phyloP scores from a whole-genome alignment of 2,888 invertebrate genomes.

The Eupithecia vulgata region DNA sequence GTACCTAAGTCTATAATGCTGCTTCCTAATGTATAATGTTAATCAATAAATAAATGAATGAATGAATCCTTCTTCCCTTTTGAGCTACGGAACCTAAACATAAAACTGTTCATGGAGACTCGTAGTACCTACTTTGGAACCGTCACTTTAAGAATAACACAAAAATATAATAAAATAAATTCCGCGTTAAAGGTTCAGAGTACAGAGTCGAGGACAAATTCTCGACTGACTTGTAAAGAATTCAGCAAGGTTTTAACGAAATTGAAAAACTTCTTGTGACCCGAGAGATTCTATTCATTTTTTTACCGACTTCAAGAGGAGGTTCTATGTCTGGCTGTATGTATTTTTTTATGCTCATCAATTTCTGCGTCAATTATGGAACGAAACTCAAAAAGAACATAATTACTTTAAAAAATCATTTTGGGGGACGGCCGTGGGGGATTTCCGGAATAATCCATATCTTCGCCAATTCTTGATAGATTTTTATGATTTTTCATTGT shows the following conservation, averaged over 20 bases:
- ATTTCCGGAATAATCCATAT: no score
- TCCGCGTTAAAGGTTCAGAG: not conserved
- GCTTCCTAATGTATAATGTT: no score
- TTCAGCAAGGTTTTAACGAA: conserved; percentile 22
- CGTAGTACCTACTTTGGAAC: not conserved
- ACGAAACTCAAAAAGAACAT: no score
- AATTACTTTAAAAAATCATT: no score
- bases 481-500: no score
- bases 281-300: not conserved
- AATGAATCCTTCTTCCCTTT: not conserved
- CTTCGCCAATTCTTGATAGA: no score
- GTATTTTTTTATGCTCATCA: no score
- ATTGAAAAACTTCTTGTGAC: conserved; percentile 26
- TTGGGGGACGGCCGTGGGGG: no score
- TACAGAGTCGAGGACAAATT: not conserved
- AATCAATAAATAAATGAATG: no score
- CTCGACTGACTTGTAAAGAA: conserved; percentile 11
- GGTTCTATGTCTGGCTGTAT: no score
- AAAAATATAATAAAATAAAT: not conserved
- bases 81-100: not conserved
- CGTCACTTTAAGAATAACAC: not conserved
- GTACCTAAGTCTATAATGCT: no score
- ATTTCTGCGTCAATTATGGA: no score
- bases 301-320: not conserved
- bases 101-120: not conserved